A percentile compares a stretch with the other conserved stretches of the same genome.
These are phyloP conservation scores for Odontomachus brunneus DNA, from an alignment of 1,140 invertebrate species.

Conservation along the genomic window DNA sequence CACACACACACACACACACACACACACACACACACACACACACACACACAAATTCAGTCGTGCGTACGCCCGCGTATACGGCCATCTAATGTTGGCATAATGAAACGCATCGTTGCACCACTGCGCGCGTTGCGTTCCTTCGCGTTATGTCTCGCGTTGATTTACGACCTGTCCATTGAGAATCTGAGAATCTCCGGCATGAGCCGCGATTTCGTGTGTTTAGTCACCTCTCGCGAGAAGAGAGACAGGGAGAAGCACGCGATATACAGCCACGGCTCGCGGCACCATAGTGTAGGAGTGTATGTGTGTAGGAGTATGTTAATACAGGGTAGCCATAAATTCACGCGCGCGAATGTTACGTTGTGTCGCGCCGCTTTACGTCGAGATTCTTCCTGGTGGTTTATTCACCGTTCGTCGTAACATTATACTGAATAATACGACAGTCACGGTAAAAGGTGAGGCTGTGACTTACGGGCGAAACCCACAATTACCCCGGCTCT, in stretches of 20 bases:
- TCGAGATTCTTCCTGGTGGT: slow-evolving; percentile 10
- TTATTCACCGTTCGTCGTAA: background rate
- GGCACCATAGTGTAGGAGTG: background rate
- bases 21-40: background rate
- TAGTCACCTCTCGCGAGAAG: slow-evolving; percentile 25
- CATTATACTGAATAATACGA: background rate
- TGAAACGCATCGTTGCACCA: slow-evolving; percentile 59
- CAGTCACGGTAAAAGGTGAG: background rate
- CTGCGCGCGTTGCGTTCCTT: slow-evolving; percentile 41
- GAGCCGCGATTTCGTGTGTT: slow-evolving; percentile 56
- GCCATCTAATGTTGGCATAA: slow-evolving; percentile 47
- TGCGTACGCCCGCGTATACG: background rate
- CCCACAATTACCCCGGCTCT: slow-evolving; percentile 10
- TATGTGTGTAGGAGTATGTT: slow-evolving; percentile 3
- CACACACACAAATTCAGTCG: slow-evolving; percentile 39
- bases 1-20: too few relatives aligned
- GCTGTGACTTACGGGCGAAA: background rate
- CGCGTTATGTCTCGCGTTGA: slow-evolving; percentile 53
- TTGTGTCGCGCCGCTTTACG: too few relatives aligned
- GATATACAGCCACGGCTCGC: background rate
- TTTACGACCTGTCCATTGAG: slow-evolving; percentile 57
- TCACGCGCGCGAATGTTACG: background rate
- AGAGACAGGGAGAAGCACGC: background rate
- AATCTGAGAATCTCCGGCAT: slow-evolving; percentile 55
- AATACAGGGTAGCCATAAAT: slow-evolving; percentile 41